These are phyloP conservation scores for Pyrocephalus nanus DNA, from an alignment of 2,797 vertebrate species.

Conservation along the genomic window DNA sequence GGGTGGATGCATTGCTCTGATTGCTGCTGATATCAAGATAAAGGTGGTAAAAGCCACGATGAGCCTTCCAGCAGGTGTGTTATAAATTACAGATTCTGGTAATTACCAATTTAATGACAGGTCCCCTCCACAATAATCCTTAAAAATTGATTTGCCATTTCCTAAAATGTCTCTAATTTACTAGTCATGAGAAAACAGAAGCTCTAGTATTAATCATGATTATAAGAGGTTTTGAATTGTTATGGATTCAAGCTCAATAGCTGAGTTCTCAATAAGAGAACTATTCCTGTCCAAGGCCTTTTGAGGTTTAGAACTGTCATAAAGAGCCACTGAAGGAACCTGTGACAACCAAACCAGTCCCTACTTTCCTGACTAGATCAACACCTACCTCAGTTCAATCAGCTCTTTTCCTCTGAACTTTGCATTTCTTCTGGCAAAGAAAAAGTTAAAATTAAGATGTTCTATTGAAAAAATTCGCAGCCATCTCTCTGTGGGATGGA, in stretches of 20 bases:
- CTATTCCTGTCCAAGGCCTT: not conserved
- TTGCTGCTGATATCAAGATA: not conserved
- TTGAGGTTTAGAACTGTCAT: not conserved
- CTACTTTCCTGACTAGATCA: not conserved
- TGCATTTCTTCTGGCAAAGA: not conserved
- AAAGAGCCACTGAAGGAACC: not conserved
- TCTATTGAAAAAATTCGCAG: not conserved
- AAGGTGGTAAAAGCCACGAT: not conserved
- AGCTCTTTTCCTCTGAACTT: not conserved
- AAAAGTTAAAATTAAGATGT: not conserved
- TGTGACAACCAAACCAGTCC: not conserved
- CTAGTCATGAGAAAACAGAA: not conserved
- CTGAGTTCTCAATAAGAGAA: not conserved
- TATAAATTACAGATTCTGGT: not conserved
- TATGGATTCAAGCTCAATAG: not conserved
- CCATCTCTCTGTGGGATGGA: not conserved
- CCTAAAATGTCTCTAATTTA: not conserved
- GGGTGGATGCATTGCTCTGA: not conserved
- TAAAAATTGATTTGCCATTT: not conserved
- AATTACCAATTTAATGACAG: not conserved
- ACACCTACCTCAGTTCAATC: not conserved
- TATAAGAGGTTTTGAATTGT: not conserved
- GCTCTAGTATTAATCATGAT: not conserved
- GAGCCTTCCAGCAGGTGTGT: not conserved
- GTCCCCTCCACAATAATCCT: not conserved